Conservation (phyloP, 30 jellyfish, hydroid and myxozoan genomes). For the Nemopilema nomurai region DNA sequence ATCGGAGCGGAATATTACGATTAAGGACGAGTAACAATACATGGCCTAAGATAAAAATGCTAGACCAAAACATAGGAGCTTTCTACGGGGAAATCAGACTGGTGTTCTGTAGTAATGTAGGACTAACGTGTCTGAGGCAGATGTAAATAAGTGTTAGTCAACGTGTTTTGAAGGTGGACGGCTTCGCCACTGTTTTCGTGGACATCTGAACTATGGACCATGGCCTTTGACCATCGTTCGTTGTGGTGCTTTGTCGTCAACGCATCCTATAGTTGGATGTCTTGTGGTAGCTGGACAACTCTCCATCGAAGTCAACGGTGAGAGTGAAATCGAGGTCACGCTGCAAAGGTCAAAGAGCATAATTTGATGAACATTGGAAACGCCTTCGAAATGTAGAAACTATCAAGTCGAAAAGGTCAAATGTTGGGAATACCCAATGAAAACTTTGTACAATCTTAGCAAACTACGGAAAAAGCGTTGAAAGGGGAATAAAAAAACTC, state of each 20-base stretch:
- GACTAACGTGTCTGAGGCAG: not conserved
- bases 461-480: no score
- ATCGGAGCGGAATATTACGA: no score
- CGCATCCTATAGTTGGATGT: constrained; percentile 85
- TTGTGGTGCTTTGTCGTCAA: constrained; percentile 11
- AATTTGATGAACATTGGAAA: not conserved
- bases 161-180: not conserved
- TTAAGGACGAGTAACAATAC: no score
- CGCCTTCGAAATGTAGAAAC: no score
- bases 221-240: not conserved
- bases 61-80: no score
- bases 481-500: no score
- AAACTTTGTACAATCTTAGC: no score
- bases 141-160: not conserved
- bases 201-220: constrained; percentile 7
- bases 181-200: not conserved
- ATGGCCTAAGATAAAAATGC: no score
- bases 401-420: no score
- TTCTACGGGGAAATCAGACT: no score
- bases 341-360: constrained; percentile 34
- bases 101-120: no score
- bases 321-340: constrained; percentile 88
- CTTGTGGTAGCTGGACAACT: constrained; percentile 68
- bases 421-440: no score
- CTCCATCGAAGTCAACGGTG: constrained; percentile 83